Evolutionary conservation across 2,797 vertebrate species (phyloP).

Genomic region (Oreonectes daqikongensis): DNA sequence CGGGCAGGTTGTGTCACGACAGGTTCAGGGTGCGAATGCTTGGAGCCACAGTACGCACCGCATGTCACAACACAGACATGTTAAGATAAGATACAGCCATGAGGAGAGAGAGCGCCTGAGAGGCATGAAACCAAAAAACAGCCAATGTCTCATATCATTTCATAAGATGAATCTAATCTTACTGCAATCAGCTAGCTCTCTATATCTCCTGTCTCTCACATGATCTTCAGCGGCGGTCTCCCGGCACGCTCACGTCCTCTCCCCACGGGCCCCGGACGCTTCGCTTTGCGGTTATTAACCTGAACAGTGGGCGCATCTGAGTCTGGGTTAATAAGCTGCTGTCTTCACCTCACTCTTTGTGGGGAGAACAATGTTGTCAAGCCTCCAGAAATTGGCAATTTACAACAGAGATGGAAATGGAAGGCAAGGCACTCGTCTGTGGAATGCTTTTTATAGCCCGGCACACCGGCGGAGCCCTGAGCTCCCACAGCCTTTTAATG

Average conservation of each 20-base stretch:
- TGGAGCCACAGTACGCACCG: background rate
- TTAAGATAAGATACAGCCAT: background rate
- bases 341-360: constrained; percentile 61
- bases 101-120: constrained; percentile 30
- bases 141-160: constrained; percentile 53
- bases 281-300: constrained; percentile 62
- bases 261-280: constrained; percentile 49
- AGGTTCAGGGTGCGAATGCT: constrained; percentile 20
- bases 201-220: constrained; percentile 48
- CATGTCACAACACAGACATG: constrained; percentile 23
- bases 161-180: constrained; percentile 61
- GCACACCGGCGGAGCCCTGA: constrained; percentile 46
- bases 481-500: constrained; percentile 60
- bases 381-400: constrained; percentile 64
- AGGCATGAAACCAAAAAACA: constrained; percentile 55
- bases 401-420: constrained; percentile 63
- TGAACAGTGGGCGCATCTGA: constrained; percentile 58
- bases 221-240: constrained; percentile 52
- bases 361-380: constrained; percentile 61
- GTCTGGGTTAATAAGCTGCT: constrained; percentile 64
- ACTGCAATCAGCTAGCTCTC: constrained; percentile 54
- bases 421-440: constrained; percentile 57
- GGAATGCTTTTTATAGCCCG: constrained; percentile 59
- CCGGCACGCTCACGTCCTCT: constrained; percentile 38
- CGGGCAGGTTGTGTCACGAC: background rate